Evolutionary conservation across 1,140 invertebrate genomes (phyloP).

Genomic region (Tyrophagus putrescentiae): DNA sequence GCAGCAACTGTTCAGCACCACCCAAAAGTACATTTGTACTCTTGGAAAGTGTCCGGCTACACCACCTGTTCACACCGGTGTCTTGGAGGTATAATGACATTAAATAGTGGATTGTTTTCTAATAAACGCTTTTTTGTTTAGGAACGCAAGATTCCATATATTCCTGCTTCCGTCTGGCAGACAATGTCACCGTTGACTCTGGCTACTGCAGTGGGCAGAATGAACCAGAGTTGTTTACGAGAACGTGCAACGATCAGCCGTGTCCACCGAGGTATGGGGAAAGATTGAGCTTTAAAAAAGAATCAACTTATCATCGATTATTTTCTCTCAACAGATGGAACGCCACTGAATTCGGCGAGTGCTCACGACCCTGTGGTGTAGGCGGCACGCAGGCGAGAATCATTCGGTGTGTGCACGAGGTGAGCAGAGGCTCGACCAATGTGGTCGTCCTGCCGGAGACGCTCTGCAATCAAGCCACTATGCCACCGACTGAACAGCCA

Average conservation of each 20-base stretch:
- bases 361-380: conserved; percentile 68
- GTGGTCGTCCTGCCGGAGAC: conserved; percentile 70
- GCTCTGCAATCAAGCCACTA: conserved; percentile 73
- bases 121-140: conserved; percentile 29
- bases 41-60: conserved; percentile 40
- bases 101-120: not conserved
- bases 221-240: conserved; percentile 70
- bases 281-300: too few relatives aligned
- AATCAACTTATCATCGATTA: conserved; percentile 22
- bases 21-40: too few relatives aligned
- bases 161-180: conserved; percentile 70
- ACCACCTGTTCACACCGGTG: conserved; percentile 86
- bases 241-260: conserved; percentile 80
- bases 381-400: conserved; percentile 48
- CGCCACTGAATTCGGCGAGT: conserved; percentile 50
- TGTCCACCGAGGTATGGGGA: conserved; percentile 47
- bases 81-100: conserved; percentile 48
- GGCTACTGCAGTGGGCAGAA: conserved; percentile 62
- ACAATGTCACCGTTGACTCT: conserved; percentile 61
- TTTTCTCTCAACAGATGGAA: conserved; percentile 46
- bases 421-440: conserved; percentile 59
- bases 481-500: conserved; percentile 64
- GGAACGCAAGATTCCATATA: conserved; percentile 72
- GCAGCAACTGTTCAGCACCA: too few relatives aligned
- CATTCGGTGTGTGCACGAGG: conserved; percentile 77